These are phyloP conservation scores for Melanotaenia duboulayi DNA, from an alignment of 2,113 vertebrate species.

Conservation along the genomic window DNA sequence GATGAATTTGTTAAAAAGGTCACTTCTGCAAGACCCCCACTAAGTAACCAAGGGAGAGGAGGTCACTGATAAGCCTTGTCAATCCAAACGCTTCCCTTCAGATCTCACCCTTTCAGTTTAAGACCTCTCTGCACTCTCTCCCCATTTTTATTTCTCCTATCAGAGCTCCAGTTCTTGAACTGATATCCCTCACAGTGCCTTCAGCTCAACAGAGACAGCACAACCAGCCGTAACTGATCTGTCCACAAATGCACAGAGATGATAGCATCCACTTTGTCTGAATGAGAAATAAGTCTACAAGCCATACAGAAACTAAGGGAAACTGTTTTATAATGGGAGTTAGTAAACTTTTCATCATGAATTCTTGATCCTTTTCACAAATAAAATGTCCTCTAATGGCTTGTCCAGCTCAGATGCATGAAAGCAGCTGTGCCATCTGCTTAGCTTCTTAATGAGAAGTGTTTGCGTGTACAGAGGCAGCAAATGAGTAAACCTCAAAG, in stretches of 20 bases:
- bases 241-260: conserved; percentile 21
- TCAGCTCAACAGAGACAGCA: conserved; percentile 20
- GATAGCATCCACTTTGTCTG: conserved; percentile 13
- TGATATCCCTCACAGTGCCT: conserved; percentile 2
- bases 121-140: background rate
- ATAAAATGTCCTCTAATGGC: conserved; percentile 37
- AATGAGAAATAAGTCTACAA: conserved; percentile 7
- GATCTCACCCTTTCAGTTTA: conserved; percentile 14
- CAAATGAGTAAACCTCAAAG: conserved; percentile 64
- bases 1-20: conserved; percentile 16
- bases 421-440: conserved; percentile 51
- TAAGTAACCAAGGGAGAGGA: conserved; percentile 7
- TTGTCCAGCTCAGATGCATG: conserved; percentile 37
- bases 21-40: conserved; percentile 27
- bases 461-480: conserved; percentile 47
- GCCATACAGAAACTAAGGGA: conserved; percentile 14
- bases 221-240: conserved; percentile 3
- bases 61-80: conserved; percentile 26
- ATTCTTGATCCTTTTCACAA: background rate
- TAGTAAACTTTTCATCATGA: conserved; percentile 12
- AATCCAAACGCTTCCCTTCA: conserved; percentile 21
- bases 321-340: conserved; percentile 24
- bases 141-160: conserved; percentile 24
- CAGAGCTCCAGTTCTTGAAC: conserved; percentile 15
- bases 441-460: conserved; percentile 56